Percentiles rank a stretch among this genome's conserved stretches.
Evolutionary conservation across 2,888 invertebrate genomes (phyloP).

Genomic region (Morpho deidamia): DNA sequence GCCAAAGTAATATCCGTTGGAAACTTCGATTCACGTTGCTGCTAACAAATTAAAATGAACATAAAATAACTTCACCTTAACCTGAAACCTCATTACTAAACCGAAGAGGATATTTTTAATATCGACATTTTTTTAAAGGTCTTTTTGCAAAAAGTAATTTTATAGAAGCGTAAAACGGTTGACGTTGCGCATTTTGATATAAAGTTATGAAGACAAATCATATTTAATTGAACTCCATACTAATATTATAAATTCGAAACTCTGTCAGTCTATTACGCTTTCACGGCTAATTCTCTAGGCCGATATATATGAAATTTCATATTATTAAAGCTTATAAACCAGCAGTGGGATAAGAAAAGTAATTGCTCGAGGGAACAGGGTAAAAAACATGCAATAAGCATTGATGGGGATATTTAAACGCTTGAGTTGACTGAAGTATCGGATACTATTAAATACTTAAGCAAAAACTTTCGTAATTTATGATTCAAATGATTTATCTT

Average conservation of each 20-base stretch:
- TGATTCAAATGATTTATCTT: too few relatives aligned
- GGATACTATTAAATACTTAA: too few relatives aligned
- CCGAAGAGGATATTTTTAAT: conserved; percentile 3
- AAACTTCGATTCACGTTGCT: conserved; percentile 1
- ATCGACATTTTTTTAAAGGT: conserved; percentile 5
- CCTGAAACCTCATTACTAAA: conserved; percentile 8
- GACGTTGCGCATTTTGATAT: neutral
- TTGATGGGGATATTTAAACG: too few relatives aligned
- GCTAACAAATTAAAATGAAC: conserved; percentile 5
- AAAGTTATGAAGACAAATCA: neutral
- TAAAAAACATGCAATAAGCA: too few relatives aligned
- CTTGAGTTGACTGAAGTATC: too few relatives aligned
- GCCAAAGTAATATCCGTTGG: conserved; percentile 6
- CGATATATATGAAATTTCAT: too few relatives aligned
- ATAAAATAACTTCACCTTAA: neutral
- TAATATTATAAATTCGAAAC: too few relatives aligned
- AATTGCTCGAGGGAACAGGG: too few relatives aligned
- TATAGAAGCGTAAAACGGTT: neutral
- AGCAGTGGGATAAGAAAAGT: too few relatives aligned
- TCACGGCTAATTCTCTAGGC: too few relatives aligned
- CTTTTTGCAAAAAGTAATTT: neutral
- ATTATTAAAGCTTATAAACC: too few relatives aligned
- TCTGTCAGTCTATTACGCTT: neutral
- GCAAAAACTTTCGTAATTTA: too few relatives aligned
- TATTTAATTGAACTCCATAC: neutral